phyloP scores from a whole-genome alignment of 2,888 invertebrate genomes.

The Phengaris alcon region DNA sequence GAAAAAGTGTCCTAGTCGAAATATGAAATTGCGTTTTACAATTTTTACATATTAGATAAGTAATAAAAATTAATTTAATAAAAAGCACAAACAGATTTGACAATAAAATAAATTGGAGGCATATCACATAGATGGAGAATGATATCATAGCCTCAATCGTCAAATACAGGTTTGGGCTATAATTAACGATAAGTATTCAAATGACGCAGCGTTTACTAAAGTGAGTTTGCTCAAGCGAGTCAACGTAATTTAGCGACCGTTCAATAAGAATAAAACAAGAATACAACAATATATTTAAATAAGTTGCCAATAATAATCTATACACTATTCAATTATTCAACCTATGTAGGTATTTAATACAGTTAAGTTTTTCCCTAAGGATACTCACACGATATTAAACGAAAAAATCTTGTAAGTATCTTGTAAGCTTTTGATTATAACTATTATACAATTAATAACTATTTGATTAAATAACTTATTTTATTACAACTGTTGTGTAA shows the following conservation, averaged over 20 bases:
- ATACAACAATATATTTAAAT: background rate
- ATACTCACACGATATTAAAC: no score
- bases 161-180: background rate
- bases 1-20: no score
- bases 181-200: conserved; percentile 16
- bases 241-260: background rate
- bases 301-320: no score
- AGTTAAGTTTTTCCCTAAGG: no score
- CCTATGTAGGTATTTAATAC: no score
- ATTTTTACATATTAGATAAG: background rate
- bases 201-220: conserved; percentile 14
- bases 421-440: no score
- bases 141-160: conserved; percentile 9
- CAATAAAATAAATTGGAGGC: conserved; percentile 15
- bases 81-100: background rate
- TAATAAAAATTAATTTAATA: background rate
- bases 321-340: no score
- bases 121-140: background rate
- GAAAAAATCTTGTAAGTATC: no score
- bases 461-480: no score
- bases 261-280: background rate
- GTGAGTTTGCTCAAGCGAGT: conserved; percentile 18
- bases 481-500: no score
- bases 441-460: no score
- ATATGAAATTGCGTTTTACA: no score